Base-by-base conservation (phyloP, 1,140 invertebrate species). In the Amphibalanus amphitrite region DNA sequence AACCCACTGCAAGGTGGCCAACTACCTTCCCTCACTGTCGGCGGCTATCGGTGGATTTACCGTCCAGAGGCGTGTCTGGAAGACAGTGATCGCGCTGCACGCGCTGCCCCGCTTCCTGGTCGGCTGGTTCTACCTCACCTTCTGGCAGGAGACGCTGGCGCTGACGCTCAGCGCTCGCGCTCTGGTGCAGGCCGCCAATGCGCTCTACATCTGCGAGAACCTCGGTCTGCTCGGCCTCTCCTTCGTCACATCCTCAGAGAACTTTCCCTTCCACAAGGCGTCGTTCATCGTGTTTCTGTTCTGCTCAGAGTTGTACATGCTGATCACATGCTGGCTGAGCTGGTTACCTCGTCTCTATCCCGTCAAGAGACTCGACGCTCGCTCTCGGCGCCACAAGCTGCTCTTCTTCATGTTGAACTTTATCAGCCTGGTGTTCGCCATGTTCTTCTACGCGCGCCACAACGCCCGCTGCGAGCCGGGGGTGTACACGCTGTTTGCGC, bases 401-500 rank as follows among this genome's bases (percentile, higher is more conserved):
- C 84, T 85, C 79, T 82, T 90, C 69, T 86, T 92, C 75, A 77
- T 86, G 30, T 82, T 88, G 3, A 96, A 95, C 82, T 81, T 93
- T 23, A 77, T 83, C n/a, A 86, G 87, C 73, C 90, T 94, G 81
- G 75, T 88, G 25, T 79, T 88, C 72, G 91, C 93, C 26, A 86
- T 88, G 69, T 96, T 95, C 80, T 93, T 92, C 77, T 98, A 93
- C 78, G 84, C 92, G 74, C 85, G 94, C 75, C 95, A 97, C 78
- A 97, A 97, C 82, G 83, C 84, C 40, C 88, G 90, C 75, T 97
- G 95, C 82, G 94, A 97, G 84, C 86, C 90, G 70, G 89, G 91
- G 92, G 92, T 96, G 70, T 98, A 98, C 83, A 93, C 94, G 10
- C 81, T 92, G 79, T 98, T 98, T 83, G 93, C 94, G 15, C 82